phyloP scores from a whole-genome alignment of 2,888 invertebrate genomes.

The Cancer borealis region DNA sequence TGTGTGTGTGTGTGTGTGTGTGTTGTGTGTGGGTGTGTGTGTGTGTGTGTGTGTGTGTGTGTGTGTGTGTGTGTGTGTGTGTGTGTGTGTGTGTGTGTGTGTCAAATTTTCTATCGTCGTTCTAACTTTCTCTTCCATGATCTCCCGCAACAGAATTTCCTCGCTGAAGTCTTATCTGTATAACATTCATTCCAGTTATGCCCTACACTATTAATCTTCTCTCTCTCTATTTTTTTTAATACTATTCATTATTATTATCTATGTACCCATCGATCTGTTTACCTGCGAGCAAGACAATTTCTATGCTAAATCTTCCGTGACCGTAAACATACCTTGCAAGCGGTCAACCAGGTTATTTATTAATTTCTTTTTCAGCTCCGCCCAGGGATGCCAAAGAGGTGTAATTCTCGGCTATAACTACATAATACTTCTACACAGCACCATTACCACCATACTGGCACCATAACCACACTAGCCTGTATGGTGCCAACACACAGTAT shows the following conservation, averaged over 20 bases:
- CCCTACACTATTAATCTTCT: background rate
- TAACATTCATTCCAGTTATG: background rate
- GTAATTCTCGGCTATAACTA: no score
- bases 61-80: slow-evolving; percentile 35
- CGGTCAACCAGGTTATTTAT: background rate
- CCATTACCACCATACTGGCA: background rate
- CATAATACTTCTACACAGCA: no score
- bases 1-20: slow-evolving; percentile 35
- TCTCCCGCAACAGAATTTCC: background rate
- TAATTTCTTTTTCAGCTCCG: background rate
- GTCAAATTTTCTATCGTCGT: background rate
- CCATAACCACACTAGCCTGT: background rate
- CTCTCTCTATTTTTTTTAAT: background rate
- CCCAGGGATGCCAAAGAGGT: no score
- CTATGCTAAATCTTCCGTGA: background rate
- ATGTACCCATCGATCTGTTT: slow-evolving; percentile 5
- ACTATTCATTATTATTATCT: background rate
- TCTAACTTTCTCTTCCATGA: slow-evolving; percentile 23
- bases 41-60: slow-evolving; percentile 20
- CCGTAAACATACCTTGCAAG: slow-evolving; percentile 22
- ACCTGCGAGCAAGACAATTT: background rate
- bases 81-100: slow-evolving; percentile 46
- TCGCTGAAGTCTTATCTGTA: background rate
- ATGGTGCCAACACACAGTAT: background rate
- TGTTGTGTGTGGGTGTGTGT: background rate